Evolutionary conservation across 23 tunicate species (phyloP).

Genomic region (Ciona savignyi): DNA sequence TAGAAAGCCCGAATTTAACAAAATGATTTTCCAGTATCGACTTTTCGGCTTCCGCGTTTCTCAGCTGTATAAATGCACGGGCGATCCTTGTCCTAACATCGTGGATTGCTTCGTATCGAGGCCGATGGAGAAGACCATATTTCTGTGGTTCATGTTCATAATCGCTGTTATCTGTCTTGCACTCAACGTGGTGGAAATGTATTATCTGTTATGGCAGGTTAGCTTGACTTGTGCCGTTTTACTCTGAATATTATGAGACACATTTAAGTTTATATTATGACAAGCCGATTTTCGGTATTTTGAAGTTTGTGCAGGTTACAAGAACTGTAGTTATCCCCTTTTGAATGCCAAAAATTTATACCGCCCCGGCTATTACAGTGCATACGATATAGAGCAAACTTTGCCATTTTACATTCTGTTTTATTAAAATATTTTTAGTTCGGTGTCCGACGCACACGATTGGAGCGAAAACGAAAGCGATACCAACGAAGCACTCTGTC

Average conservation of each 20-base stretch:
- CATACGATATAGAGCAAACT: too few relatives aligned
- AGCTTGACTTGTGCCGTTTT: too few relatives aligned
- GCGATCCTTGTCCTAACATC: conserved; percentile 83
- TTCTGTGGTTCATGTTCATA: conserved; percentile 96
- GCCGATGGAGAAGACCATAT: conserved; percentile 99
- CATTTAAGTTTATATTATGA: too few relatives aligned
- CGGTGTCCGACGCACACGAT: conserved; percentile 15
- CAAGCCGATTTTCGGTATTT: too few relatives aligned
- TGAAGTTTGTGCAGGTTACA: too few relatives aligned
- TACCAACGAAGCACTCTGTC: conserved; percentile 9
- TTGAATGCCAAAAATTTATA: too few relatives aligned
- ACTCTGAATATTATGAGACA: too few relatives aligned
- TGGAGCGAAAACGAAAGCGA: conserved; percentile 13
- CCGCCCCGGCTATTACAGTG: too few relatives aligned
- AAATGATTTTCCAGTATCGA: conserved; percentile 54
- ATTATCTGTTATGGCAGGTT: conserved; percentile 81
- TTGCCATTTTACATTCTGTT: neutral
- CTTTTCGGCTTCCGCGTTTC: conserved; percentile 68
- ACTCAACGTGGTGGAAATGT: conserved; percentile 68
- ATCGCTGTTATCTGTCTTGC: conserved; percentile 64
- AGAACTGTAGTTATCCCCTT: too few relatives aligned
- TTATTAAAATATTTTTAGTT: conserved; percentile 15
- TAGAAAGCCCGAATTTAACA: too few relatives aligned
- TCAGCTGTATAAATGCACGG: conserved; percentile 70
- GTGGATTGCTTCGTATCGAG: conserved; percentile 98